phyloP scores from a whole-genome alignment of 1,140 invertebrate species.

The Araneus ventricosus region DNA sequence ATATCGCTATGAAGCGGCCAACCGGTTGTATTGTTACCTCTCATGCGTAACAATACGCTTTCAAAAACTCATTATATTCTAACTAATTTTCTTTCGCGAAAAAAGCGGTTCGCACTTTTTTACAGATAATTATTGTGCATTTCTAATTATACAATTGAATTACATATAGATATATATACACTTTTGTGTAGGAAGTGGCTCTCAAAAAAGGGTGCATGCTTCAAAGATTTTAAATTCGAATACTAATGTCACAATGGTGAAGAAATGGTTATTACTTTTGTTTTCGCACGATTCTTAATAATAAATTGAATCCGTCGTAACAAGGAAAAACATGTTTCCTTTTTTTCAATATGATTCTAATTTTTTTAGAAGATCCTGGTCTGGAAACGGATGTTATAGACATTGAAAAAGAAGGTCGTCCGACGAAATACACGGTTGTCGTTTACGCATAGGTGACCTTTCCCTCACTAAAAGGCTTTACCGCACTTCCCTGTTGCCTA shows the following conservation, averaged over 20 bases:
- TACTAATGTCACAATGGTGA: neutral
- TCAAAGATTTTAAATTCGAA: slow-evolving; percentile 28
- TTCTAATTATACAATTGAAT: slow-evolving; percentile 39
- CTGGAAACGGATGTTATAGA: slow-evolving; percentile 1
- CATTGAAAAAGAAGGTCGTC: neutral
- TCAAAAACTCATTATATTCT: slow-evolving; percentile 42
- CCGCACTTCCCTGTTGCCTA: neutral
- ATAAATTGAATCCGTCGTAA: slow-evolving; percentile 24
- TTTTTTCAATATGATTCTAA: neutral
- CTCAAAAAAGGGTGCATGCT: slow-evolving; percentile 19
- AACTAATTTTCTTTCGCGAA: neutral
- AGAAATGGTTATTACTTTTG: slow-evolving; percentile 23
- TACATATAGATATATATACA: neutral
- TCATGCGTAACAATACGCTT: slow-evolving; percentile 39
- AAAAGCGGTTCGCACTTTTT: slow-evolving; percentile 36
- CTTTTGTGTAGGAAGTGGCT: neutral
- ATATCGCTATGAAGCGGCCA: neutral
- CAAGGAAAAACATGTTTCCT: neutral
- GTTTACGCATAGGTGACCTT: slow-evolving; percentile 13
- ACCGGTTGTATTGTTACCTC: neutral
- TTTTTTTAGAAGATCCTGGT: slow-evolving; percentile 7
- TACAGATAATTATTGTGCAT: slow-evolving; percentile 31
- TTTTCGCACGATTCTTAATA: slow-evolving; percentile 16
- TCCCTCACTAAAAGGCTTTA: neutral
- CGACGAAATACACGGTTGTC: neutral